These are phyloP conservation scores for Dryocosmus kuriphilus DNA, from an alignment of 2,888 invertebrate species.

Conservation along the genomic window DNA sequence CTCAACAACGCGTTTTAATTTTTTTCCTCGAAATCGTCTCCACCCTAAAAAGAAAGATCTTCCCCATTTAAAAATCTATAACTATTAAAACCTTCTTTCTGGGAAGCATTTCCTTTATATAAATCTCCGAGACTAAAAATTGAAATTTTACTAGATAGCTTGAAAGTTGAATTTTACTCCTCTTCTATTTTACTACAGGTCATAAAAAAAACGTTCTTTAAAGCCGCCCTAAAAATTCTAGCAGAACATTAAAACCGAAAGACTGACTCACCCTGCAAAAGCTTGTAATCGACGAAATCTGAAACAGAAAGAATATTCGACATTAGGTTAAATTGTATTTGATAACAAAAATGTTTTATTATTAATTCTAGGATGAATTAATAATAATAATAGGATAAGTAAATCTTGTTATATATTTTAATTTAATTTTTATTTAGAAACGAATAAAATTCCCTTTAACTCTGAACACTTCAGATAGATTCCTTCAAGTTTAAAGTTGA, in stretches of 20 bases:
- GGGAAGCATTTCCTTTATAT: neutral
- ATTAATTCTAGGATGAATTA: neutral
- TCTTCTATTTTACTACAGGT: slow-evolving; percentile 27
- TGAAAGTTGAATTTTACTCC: slow-evolving; percentile 35
- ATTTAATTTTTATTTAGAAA: no score
- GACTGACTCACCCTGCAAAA: slow-evolving; percentile 88
- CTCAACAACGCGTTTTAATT: neutral
- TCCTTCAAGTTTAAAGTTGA: neutral
- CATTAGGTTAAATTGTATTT: neutral
- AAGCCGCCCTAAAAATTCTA: neutral
- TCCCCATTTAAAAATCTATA: neutral
- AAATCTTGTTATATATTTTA: no score
- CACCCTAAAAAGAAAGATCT: neutral
- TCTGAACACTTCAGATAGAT: no score
- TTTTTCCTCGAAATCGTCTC: neutral
- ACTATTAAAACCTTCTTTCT: neutral
- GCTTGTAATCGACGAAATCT: slow-evolving; percentile 92
- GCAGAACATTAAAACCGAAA: slow-evolving; percentile 44
- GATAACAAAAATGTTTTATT: neutral
- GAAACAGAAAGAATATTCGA: slow-evolving; percentile 78
- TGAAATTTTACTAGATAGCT: slow-evolving; percentile 1
- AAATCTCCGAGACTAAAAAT: neutral
- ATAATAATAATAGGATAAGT: no score
- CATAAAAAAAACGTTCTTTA: neutral
- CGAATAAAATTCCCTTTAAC: neutral